Base-by-base conservation (phyloP, 2,888 invertebrate genomes). In the Orgyia antiqua region DNA sequence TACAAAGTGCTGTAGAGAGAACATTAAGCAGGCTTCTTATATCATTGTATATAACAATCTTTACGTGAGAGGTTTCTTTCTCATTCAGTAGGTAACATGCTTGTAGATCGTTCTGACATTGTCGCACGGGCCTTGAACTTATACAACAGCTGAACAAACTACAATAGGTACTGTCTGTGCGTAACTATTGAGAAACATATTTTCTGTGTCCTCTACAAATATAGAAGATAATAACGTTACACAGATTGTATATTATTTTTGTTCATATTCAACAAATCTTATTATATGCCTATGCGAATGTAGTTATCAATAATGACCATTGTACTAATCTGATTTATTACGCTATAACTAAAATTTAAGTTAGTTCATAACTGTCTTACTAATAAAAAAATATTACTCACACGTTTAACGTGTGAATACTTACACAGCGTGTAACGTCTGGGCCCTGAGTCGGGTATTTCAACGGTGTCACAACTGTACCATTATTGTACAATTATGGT, bases 71-170 rank as follows among this genome's bases (percentile, higher is more conserved):
- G 37, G 40, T 42, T 55, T 58, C 58, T 59, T 58, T 62, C 51
- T 51, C 45, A 51, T 51, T 48, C 48, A 48, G 41, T 43, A 51
- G 52, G 52, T 36, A 15, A 15, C 15, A 15, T 6, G n/a, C n/a
- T n/a, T n/a, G 15, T 45, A 47, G 53, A 50, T 54, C 47, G 48
- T 36, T 39, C 39, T 36, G 45, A 53, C 64, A 63, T 65, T 71
- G 68, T 71, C 60, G 37, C 50, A 31, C 58, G 65, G 68, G 71
- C 82, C 82, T 80, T 82, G 80, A 82, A 82, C 82, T 79, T 66
- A 58, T 58, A 38, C 51, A 42, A 45, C 75, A 73, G 67, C 75
- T 76, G 74, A 67, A 58, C 62, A 69, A 70, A 73, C 58, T 58
- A 43, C 46, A 57, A 55, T 57, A 52, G 39, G n/a, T n/a, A n/a